Percentiles rank a stretch among this genome's conserved stretches.
Conservation (phyloP, 2,888 invertebrate species). For the Trichogramma dendrolimi region DNA sequence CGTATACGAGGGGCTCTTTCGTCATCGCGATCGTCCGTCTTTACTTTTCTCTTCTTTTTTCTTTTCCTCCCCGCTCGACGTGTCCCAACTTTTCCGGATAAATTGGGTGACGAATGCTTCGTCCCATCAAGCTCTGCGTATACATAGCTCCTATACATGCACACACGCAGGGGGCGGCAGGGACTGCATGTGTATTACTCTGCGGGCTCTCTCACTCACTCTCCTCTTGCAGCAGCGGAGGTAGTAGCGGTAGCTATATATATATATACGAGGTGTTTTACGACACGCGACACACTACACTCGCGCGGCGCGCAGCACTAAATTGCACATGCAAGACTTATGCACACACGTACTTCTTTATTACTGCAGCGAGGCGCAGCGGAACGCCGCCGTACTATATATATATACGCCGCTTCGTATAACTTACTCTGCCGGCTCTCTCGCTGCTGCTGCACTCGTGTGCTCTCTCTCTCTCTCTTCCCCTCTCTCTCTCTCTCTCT, state of each 20-base stretch:
- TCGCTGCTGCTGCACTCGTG: neutral
- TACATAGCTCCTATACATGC: too few relatives aligned
- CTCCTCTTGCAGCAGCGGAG: too few relatives aligned
- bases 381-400: neutral
- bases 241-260: neutral
- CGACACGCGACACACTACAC: slow-evolving; percentile 23
- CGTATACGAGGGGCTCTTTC: neutral
- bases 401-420: slow-evolving; percentile 1
- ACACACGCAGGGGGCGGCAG: too few relatives aligned
- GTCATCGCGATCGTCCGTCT: neutral
- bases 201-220: too few relatives aligned
- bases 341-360: slow-evolving; percentile 9
- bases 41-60: too few relatives aligned
- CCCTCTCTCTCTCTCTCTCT: neutral
- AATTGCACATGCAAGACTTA: slow-evolving; percentile 23
- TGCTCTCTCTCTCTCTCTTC: neutral
- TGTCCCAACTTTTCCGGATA: slow-evolving; percentile 8
- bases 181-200: too few relatives aligned
- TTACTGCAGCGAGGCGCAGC: slow-evolving; percentile 4
- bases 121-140: too few relatives aligned
- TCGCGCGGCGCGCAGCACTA: slow-evolving; percentile 18
- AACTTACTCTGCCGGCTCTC: slow-evolving; percentile 8
- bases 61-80: too few relatives aligned
- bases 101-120: slow-evolving; percentile 22
- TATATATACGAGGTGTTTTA: slow-evolving; percentile 25